A percentile compares a stretch with the other conserved stretches of the same genome.
phyloP scores from a whole-genome alignment of 2,888 invertebrate genomes.

The Pantelozetes paolii region DNA sequence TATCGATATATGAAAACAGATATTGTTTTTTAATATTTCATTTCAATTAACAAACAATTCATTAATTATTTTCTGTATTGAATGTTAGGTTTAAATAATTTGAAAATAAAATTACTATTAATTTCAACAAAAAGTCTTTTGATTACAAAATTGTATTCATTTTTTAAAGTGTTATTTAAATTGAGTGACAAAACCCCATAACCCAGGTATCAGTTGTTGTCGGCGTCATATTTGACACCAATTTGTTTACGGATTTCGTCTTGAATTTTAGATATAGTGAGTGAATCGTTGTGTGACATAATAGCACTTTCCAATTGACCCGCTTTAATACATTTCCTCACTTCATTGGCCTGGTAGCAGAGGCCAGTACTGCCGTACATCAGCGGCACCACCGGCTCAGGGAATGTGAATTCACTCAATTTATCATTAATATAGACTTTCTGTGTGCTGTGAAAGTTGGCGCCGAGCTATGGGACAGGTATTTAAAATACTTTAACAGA shows the following conservation, averaged over 20 bases:
- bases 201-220: too few relatives aligned
- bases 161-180: too few relatives aligned
- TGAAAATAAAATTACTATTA: too few relatives aligned
- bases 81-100: too few relatives aligned
- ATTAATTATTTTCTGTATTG: too few relatives aligned
- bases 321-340: constrained; percentile 64
- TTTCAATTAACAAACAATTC: too few relatives aligned
- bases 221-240: constrained; percentile 58
- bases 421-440: constrained; percentile 34
- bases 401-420: constrained; percentile 61
- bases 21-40: too few relatives aligned
- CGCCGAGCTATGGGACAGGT: background rate
- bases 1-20: too few relatives aligned
- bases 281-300: constrained; percentile 64
- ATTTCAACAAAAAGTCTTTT: too few relatives aligned
- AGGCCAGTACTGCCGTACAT: constrained; percentile 67
- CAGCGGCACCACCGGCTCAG: constrained; percentile 60
- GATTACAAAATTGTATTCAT: too few relatives aligned
- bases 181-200: too few relatives aligned
- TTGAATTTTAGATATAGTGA: constrained; percentile 66
- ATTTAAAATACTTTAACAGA: too few relatives aligned
- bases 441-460: constrained; percentile 11
- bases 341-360: constrained; percentile 72
- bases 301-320: constrained; percentile 66
- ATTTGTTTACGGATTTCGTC: constrained; percentile 68